Evolutionary conservation across 2,113 vertebrate species (phyloP), one percentile per base, ranked within the genome.

Genomic region (Ceyx melanurus): DNA sequence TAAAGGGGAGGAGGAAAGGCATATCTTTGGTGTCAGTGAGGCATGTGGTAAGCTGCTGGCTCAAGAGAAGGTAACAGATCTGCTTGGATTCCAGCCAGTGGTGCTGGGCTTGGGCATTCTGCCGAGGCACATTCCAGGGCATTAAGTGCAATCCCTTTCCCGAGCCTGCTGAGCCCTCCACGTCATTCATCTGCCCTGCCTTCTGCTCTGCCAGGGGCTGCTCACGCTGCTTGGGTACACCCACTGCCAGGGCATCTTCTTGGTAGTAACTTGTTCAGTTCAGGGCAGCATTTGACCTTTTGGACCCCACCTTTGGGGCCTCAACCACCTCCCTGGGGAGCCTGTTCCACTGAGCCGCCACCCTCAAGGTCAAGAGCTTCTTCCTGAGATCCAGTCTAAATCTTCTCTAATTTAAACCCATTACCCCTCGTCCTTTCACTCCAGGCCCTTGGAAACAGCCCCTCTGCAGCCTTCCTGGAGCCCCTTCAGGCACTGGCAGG

Each of bases 31-130:
- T 94, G 84, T 96, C 94, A 93, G 86, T 33, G 2, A 92, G 87
- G 79, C 85, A 95, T 96, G 89, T 75, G 92, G 79, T 85, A 67
- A 92, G 87, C 90, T 94, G 91, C 78, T 94, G 94, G 91, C 91
- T 95, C 83, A 95, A 92, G 80, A 82, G 88, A 92, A 92, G 77
- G 95, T 92, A 95, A 96, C 91, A 87, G 94, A 96, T 95, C 93
- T 93, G 40, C 75, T 54, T 96, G 96, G 91, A 96, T 92, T 95
- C 83, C 90, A 83, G 90, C 93, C 92, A 87, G 57, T 2, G 23
- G 75, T 85, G 83, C 64, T 5, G 46, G 73, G 83, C 80, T 1
- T 1, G 1, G 40, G 82, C 80, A 22, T 79, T 90, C 77, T 94
- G 86, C 91, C 61, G 64, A 88, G 85, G 70, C 90, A 19, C 91